Conservation (phyloP, 2,888 invertebrate species). For the Drosophila prolongata region DNA sequence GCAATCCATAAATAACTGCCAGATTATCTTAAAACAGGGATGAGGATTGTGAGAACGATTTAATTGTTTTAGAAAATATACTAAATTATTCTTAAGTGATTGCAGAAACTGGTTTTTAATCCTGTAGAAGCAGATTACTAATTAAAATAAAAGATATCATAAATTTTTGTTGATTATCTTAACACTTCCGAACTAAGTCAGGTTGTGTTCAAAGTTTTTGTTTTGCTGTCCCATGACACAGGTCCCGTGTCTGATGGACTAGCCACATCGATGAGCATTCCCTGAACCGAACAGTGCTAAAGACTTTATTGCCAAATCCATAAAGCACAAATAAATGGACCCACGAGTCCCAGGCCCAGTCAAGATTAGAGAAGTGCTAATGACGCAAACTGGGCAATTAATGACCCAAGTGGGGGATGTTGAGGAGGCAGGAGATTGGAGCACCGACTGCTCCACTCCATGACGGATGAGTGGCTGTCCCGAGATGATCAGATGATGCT, state of each 20-base stretch:
- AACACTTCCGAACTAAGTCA: not conserved
- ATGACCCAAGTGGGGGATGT: conserved; percentile 29
- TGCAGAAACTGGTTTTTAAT: too few species aligned
- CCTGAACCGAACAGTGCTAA: conserved; percentile 31
- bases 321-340: conserved; percentile 45
- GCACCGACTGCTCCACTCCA: conserved; percentile 30
- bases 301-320: conserved; percentile 62
- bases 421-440: not conserved
- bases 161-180: too few species aligned
- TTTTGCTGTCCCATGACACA: not conserved
- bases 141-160: too few species aligned
- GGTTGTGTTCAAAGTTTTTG: not conserved
- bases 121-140: too few species aligned
- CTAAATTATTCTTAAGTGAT: too few species aligned
- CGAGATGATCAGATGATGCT: conserved; percentile 54
- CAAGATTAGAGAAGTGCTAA: conserved; percentile 54
- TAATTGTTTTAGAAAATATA: too few species aligned
- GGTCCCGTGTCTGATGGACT: not conserved
- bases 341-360: conserved; percentile 31
- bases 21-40: too few species aligned
- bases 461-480: conserved; percentile 47
- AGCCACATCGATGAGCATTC: conserved; percentile 13
- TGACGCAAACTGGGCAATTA: conserved; percentile 56
- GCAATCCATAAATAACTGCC: too few species aligned
- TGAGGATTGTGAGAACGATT: too few species aligned